phyloP scores from a whole-genome alignment of 2,888 invertebrate species.

The Mythimna pallens region DNA sequence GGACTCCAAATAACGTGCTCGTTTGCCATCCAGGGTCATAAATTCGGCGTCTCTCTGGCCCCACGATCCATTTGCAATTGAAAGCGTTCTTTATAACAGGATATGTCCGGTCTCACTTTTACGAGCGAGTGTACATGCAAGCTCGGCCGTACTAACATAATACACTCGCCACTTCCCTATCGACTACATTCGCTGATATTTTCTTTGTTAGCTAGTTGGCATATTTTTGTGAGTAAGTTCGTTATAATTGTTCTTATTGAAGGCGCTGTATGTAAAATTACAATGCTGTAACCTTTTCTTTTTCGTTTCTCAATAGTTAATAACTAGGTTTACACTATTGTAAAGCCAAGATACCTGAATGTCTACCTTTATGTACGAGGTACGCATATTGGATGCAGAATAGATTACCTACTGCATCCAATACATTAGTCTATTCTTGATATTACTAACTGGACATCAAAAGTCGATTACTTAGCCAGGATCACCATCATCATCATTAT shows the following conservation, averaged over 20 bases:
- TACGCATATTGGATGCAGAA: neutral
- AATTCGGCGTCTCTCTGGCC: constrained; percentile 82
- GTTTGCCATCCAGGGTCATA: constrained; percentile 84
- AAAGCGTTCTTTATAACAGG: constrained; percentile 87
- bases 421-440: neutral
- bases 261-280: neutral
- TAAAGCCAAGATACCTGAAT: neutral
- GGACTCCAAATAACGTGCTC: constrained; percentile 84
- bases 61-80: constrained; percentile 88
- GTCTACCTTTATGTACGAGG: neutral
- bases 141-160: constrained; percentile 50
- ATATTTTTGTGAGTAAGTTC: neutral
- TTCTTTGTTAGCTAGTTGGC: constrained; percentile 26
- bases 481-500: neutral
- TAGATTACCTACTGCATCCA: no score
- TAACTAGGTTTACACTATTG: neutral
- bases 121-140: constrained; percentile 71
- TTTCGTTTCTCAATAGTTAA: neutral
- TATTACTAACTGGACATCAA: neutral
- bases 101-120: constrained; percentile 85
- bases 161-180: constrained; percentile 55
- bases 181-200: constrained; percentile 37
- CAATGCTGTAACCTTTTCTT: neutral
- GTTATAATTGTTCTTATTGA: neutral
- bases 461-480: neutral